Conservation (phyloP, 2,888 invertebrate genomes). For the Hyles lineata region DNA sequence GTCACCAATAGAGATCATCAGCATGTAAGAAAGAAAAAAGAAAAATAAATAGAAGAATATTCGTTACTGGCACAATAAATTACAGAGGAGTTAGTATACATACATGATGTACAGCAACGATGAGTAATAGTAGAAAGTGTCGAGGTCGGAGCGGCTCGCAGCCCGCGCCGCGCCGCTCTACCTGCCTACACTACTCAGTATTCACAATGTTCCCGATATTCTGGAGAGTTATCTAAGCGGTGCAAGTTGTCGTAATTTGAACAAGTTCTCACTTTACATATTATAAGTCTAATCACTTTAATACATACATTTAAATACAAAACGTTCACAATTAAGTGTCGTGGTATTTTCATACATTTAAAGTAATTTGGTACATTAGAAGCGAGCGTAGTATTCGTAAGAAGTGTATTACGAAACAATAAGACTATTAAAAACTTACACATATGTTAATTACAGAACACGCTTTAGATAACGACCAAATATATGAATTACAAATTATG, state of each 20-base stretch:
- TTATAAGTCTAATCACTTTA: not conserved
- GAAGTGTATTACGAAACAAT: not conserved
- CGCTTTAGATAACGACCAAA: no score
- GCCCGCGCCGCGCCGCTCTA: not conserved
- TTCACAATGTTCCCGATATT: not conserved
- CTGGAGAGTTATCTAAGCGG: not conserved
- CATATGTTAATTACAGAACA: no score
- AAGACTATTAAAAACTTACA: no score
- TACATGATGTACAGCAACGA: no score
- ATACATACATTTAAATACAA: not conserved
- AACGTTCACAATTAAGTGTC: not conserved
- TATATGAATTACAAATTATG: no score
- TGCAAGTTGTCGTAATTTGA: not conserved
- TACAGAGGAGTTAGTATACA: no score
- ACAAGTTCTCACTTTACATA: not conserved
- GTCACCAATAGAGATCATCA: no score
- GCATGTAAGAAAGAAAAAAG: no score
- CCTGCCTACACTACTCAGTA: not conserved
- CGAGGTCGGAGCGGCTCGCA: not conserved
- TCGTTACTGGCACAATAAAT: no score
- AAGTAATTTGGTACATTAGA: not conserved
- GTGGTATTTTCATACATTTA: not conserved
- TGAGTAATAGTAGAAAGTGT: no score
- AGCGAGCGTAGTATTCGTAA: not conserved
- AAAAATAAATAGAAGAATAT: no score